A percentile compares a stretch with the other conserved stretches of the same genome.
These are phyloP conservation scores for Eidolon helvum DNA, from an alignment of 2,113 vertebrate species.

Conservation along the genomic window DNA sequence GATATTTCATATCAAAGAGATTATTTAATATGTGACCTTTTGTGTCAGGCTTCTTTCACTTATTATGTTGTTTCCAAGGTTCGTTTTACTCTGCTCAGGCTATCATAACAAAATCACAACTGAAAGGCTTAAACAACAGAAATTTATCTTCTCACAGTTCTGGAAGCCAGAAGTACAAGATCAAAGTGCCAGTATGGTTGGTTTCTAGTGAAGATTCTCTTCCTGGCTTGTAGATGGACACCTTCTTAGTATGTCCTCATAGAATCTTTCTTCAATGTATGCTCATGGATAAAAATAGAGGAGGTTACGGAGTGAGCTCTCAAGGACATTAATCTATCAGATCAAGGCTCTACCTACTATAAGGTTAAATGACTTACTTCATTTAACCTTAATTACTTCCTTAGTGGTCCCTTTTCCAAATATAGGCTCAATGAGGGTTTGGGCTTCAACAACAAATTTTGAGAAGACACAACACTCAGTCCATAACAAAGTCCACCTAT, in stretches of 20 bases:
- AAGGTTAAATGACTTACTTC: neutral
- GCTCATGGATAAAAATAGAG: neutral
- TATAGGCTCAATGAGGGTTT: neutral
- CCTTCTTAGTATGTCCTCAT: neutral
- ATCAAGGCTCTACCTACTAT: neutral
- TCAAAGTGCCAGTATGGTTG: neutral
- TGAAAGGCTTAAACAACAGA: neutral
- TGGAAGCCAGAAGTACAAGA: neutral
- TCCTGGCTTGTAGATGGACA: neutral
- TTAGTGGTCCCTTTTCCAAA: neutral
- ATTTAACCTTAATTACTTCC: neutral
- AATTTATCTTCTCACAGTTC: neutral
- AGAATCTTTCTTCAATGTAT: neutral
- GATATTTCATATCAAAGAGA: neutral
- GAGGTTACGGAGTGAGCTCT: too few relatives aligned
- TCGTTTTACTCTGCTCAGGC: neutral
- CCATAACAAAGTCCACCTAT: neutral
- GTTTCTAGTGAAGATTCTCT: neutral
- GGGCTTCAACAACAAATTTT: neutral
- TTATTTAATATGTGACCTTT: neutral
- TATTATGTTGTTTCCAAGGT: neutral
- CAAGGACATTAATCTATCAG: neutral
- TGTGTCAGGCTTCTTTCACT: neutral
- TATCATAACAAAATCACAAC: neutral
- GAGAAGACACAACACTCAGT: neutral